A percentile compares a stretch with the other conserved stretches of the same genome.
phyloP scores from a whole-genome alignment of 2,888 invertebrate species.

The Julus scandinavius region DNA sequence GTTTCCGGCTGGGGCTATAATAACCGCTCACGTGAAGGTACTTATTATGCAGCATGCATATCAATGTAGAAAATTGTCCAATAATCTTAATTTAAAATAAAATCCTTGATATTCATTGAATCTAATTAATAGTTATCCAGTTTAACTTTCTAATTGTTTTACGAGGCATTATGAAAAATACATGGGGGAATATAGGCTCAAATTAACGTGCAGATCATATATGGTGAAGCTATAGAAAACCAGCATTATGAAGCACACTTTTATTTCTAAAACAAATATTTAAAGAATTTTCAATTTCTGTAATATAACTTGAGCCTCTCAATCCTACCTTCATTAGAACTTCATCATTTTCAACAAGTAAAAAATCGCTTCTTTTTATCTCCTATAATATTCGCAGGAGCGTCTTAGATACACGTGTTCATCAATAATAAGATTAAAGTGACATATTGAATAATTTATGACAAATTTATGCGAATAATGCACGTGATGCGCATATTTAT shows the following conservation, averaged over 20 bases:
- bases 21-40: no score
- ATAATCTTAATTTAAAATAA: no score
- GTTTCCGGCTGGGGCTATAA: no score
- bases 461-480: background rate
- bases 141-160: no score
- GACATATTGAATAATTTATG: conserved; percentile 24
- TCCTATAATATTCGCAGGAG: background rate
- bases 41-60: no score
- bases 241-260: background rate
- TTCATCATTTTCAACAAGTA: background rate
- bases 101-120: no score
- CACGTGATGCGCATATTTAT: conserved; percentile 16
- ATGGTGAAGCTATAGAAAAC: background rate
- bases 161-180: no score
- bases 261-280: background rate
- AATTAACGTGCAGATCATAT: no score
- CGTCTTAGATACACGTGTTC: conserved; percentile 7
- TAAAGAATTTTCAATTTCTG: background rate
- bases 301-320: background rate
- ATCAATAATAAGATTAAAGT: conserved; percentile 33
- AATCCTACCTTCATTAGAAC: background rate
- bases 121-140: no score
- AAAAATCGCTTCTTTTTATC: background rate
- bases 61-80: no score
- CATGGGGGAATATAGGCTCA: no score